phyloP scores from a whole-genome alignment of 2,888 invertebrate species.

The Drosophila meridionalis region DNA sequence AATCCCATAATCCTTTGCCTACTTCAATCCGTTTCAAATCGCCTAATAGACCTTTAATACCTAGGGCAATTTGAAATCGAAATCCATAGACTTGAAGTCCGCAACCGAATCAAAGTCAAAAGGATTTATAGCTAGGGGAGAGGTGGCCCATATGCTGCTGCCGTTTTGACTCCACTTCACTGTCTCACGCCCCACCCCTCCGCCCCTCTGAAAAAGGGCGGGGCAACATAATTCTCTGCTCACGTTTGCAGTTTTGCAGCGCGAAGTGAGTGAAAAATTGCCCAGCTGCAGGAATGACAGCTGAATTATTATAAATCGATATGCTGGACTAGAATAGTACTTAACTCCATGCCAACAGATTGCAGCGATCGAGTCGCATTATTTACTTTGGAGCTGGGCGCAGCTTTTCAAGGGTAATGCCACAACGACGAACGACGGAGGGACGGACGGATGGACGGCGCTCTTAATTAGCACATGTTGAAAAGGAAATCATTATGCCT shows the following conservation, averaged over 20 bases:
- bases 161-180: slow-evolving; percentile 4
- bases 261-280: slow-evolving; percentile 74
- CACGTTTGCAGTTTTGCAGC: slow-evolving; percentile 76
- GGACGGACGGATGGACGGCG: slow-evolving; percentile 2
- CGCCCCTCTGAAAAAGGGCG: slow-evolving; percentile 4
- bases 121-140: slow-evolving; percentile 18
- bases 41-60: slow-evolving; percentile 39
- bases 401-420: slow-evolving; percentile 44
- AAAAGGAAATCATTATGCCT: slow-evolving; percentile 81
- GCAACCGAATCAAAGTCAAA: slow-evolving; percentile 11
- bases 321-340: slow-evolving; percentile 27
- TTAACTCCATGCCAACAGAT: slow-evolving; percentile 1
- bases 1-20: background rate
- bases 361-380: slow-evolving; percentile 7
- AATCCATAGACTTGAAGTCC: slow-evolving; percentile 6
- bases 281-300: slow-evolving; percentile 79
- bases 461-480: slow-evolving; percentile 78
- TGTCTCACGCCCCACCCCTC: background rate
- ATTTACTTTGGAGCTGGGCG: slow-evolving; percentile 26
- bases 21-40: no score
- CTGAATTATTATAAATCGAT: slow-evolving; percentile 84
- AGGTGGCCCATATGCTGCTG: slow-evolving; percentile 35
- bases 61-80: slow-evolving; percentile 63
- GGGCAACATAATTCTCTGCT: slow-evolving; percentile 79
- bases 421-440: slow-evolving; percentile 6